phyloP scores from a whole-genome alignment of 2,888 invertebrate species.

The Folsomia manolachei region DNA sequence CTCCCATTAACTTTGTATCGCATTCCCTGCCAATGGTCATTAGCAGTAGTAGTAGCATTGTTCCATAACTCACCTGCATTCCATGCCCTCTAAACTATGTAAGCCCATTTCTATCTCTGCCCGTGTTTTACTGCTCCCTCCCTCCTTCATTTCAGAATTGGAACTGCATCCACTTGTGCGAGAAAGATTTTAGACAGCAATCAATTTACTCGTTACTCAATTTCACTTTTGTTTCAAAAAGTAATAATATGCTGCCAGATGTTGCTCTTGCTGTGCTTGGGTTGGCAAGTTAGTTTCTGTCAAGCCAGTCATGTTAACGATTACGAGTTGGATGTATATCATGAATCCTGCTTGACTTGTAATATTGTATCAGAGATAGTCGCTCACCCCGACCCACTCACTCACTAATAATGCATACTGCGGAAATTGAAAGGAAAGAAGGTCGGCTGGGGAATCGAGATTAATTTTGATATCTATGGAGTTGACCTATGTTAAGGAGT shows the following conservation, averaged over 20 bases:
- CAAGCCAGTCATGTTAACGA: conserved; percentile 6
- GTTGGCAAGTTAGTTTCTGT: conserved; percentile 2
- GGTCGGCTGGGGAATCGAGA: background rate
- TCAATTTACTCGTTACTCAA: conserved; percentile 8
- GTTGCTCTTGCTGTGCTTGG: too few species aligned
- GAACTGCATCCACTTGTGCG: background rate
- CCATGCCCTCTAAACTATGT: too few species aligned
- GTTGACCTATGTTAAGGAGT: too few species aligned
- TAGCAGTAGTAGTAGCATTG: conserved; percentile 21
- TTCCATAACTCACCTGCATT: conserved; percentile 16
- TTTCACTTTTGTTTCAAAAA: conserved; percentile 9
- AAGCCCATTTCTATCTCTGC: conserved; percentile 2
- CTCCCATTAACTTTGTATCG: conserved; percentile 9
- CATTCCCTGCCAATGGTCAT: background rate
- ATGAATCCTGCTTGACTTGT: background rate
- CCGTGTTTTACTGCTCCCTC: background rate
- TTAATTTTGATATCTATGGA: conserved; percentile 7
- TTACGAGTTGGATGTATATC: background rate
- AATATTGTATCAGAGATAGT: too few species aligned
- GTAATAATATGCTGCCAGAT: conserved; percentile 10
- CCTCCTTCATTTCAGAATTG: conserved; percentile 11
- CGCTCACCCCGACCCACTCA: too few species aligned
- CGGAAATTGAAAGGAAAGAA: conserved; percentile 10
- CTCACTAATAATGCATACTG: background rate
- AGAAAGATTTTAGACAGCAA: conserved; percentile 7